Conservation (phyloP, 2,797 vertebrate genomes). For the Urosaurus nigricauda region DNA sequence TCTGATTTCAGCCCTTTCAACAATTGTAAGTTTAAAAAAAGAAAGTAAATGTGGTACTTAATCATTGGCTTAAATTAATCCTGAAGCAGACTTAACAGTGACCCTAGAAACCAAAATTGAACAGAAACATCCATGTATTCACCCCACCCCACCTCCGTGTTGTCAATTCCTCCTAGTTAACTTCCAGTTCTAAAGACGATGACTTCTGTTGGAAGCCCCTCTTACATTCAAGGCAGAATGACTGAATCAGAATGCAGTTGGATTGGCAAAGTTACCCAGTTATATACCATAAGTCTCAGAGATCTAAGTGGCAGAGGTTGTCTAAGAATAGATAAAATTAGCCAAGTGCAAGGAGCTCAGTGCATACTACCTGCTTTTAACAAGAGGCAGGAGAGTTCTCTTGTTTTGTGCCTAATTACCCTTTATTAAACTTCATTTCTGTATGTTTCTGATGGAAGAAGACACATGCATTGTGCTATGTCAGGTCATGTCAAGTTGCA, state of each 20-base stretch:
- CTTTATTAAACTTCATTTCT: conserved; percentile 53
- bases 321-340: not conserved
- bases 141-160: too few relatives aligned
- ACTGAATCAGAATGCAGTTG: conserved; percentile 26
- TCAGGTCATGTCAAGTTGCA: conserved; percentile 70
- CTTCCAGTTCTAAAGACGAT: not conserved
- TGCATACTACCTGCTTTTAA: not conserved
- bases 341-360: conserved; percentile 20
- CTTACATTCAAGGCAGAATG: conserved; percentile 49
- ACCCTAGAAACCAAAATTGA: not conserved
- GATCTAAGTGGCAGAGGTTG: conserved; percentile 7
- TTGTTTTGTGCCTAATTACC: conserved; percentile 52
- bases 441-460: conserved; percentile 61
- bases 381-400: conserved; percentile 16
- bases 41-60: not conserved
- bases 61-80: not conserved
- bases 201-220: not conserved
- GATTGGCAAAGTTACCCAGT: conserved; percentile 19
- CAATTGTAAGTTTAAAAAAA: not conserved
- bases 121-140: not conserved
- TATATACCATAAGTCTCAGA: conserved; percentile 28
- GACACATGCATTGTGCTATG: conserved; percentile 68
- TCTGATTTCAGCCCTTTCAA: not conserved
- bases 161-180: not conserved
- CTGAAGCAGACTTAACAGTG: not conserved